Base-by-base conservation (phyloP, 92 coral and sea anemone genomes). In the Actinostola sp. region DNA sequence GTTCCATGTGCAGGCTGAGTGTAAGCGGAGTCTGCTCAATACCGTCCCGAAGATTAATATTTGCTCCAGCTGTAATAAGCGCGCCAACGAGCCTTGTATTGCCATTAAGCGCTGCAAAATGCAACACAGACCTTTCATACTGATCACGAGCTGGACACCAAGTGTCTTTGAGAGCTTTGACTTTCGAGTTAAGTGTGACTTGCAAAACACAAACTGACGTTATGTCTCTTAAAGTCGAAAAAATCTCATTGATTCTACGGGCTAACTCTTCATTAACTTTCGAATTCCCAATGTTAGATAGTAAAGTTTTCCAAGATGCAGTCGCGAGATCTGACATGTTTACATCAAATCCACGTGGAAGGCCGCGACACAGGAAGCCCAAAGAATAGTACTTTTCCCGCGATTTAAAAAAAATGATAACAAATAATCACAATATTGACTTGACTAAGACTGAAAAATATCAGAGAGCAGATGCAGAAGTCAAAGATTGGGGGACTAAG, bases 21-120 rank as follows among this genome's bases (percentile, higher is more conserved):
- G 83, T 67, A 17, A 77, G 49, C 14, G 88, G 83, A 7, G 88
- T 76, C 20, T 81, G 83, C 10, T 83, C 83, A 34, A 81, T 67
- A 45, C 88, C 82, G 16, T 83, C 83, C 51, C 33, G 31, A 7
- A n/a, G 33, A 44, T 83, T 77, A 29, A 70, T 16, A 39, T 44
- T 43, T 20, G 38, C 77, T 26, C 81, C 83, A 67, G 67, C 20
- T 19, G 74, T 61, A 26, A 83, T 31, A 2, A 83, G 46, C 23
- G 53, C 26, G 51, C 77, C 76, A 0, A 50, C 50, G 1, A 82
- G 54, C 2, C 52, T 21, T 17, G 35, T 43, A 57, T 82, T 57
- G 14, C 73, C 83, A n/a, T 42, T 23, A 42, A 76, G 52, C 24
- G 63, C 66, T 14, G 72, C 78, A 1, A 8, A 21, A 29, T 59